phyloP scores from a whole-genome alignment of 2,888 invertebrate genomes.

The Lasioglossum morio region DNA sequence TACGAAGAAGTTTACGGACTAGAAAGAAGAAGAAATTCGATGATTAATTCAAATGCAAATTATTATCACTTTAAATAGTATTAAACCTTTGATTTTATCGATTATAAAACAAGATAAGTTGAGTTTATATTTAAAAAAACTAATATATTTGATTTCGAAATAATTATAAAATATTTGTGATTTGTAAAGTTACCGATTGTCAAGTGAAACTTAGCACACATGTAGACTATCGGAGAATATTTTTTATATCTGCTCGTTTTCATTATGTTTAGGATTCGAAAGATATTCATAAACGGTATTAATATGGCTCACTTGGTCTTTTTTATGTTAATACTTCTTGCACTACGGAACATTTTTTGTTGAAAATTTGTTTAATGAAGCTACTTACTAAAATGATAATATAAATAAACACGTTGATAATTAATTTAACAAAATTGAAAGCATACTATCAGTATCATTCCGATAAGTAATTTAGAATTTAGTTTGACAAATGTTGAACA shows the following conservation, averaged over 20 bases:
- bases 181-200: not conserved
- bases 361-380: too few species aligned
- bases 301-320: too few species aligned
- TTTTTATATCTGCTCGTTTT: not conserved
- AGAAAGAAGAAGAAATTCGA: constrained; percentile 28
- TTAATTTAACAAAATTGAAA: too few species aligned
- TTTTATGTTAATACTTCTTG: too few species aligned
- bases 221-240: not conserved
- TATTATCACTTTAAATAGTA: not conserved
- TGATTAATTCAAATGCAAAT: not conserved
- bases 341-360: too few species aligned
- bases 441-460: too few species aligned
- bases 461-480: too few species aligned
- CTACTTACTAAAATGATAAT: too few species aligned
- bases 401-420: too few species aligned
- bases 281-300: too few species aligned
- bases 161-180: too few species aligned
- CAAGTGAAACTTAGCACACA: not conserved
- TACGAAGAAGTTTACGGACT: constrained; percentile 53
- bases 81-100: not conserved
- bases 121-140: not conserved
- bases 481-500: too few species aligned
- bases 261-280: not conserved
- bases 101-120: not conserved
- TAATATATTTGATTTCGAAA: not conserved